phyloP scores from a whole-genome alignment of 2,113 vertebrate genomes.

The Prinia subflava region DNA sequence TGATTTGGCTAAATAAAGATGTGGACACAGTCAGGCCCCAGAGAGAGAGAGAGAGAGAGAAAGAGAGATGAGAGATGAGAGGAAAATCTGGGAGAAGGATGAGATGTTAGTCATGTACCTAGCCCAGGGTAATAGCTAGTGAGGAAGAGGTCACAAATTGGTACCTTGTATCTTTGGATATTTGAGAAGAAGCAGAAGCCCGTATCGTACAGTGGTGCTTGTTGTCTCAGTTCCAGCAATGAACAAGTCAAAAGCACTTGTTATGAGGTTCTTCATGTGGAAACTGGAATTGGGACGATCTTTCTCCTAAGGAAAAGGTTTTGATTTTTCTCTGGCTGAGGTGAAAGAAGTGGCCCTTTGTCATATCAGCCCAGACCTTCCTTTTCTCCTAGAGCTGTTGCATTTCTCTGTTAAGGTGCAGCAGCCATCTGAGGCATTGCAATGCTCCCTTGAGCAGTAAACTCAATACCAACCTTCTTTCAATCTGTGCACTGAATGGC shows the following conservation, averaged over 20 bases:
- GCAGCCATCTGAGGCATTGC: background rate
- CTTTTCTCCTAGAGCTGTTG: background rate
- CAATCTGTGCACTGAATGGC: background rate
- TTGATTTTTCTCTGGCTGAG: background rate
- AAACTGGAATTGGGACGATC: background rate
- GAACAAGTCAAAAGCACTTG: background rate
- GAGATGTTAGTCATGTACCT: fast-evolving
- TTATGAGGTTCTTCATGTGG: constrained; percentile 23
- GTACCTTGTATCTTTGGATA: constrained; percentile 39
- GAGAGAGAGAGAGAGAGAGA: background rate
- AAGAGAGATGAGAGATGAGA: no score
- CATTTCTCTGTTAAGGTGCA: background rate
- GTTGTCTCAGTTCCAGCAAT: background rate
- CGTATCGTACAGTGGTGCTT: background rate
- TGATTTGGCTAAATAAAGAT: background rate
- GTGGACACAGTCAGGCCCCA: background rate
- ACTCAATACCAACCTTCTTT: background rate
- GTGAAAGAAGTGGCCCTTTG: background rate
- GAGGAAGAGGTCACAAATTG: background rate
- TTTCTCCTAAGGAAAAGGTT: constrained; percentile 26
- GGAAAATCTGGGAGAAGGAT: background rate
- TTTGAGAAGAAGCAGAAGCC: constrained; percentile 51
- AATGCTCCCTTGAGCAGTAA: background rate
- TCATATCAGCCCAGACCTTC: background rate
- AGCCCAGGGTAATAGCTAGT: background rate